Evolutionary conservation across 2,888 invertebrate species (phyloP).

Genomic region (Polyommatus icarus): DNA sequence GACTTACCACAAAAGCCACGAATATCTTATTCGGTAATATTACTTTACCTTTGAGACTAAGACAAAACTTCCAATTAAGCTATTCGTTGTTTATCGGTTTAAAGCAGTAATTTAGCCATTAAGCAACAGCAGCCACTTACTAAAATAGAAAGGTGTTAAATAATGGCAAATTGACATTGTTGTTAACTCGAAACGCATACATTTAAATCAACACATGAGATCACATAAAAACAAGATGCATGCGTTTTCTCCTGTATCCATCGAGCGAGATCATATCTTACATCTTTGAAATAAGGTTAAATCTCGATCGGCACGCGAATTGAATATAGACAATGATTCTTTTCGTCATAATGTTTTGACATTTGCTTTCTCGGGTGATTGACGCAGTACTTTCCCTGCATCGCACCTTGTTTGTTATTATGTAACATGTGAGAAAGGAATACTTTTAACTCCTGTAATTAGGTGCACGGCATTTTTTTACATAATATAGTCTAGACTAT

Average conservation of each 20-base stretch:
- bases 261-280: not conserved
- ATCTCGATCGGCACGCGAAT: slow-evolving; percentile 1
- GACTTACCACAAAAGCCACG: no score
- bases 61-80: no score
- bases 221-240: slow-evolving; percentile 21
- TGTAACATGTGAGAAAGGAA: not conserved
- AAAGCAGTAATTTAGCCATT: not conserved
- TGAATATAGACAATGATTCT: slow-evolving; percentile 36
- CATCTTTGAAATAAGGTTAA: not conserved
- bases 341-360: slow-evolving; percentile 45
- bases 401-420: slow-evolving; percentile 26
- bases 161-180: not conserved
- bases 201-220: slow-evolving; percentile 18
- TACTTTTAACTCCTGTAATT: not conserved
- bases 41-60: no score
- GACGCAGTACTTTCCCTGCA: slow-evolving; percentile 39
- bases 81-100: no score
- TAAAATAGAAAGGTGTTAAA: slow-evolving; percentile 11
- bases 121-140: not conserved
- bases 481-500: no score
- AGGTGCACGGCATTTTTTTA: not conserved
- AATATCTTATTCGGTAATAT: no score
- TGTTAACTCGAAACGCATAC: slow-evolving; percentile 7
- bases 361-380: slow-evolving; percentile 44
- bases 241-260: slow-evolving; percentile 5